These are phyloP conservation scores for Drosophila ficusphila DNA, from an alignment of 1,140 invertebrate genomes.

Conservation along the genomic window DNA sequence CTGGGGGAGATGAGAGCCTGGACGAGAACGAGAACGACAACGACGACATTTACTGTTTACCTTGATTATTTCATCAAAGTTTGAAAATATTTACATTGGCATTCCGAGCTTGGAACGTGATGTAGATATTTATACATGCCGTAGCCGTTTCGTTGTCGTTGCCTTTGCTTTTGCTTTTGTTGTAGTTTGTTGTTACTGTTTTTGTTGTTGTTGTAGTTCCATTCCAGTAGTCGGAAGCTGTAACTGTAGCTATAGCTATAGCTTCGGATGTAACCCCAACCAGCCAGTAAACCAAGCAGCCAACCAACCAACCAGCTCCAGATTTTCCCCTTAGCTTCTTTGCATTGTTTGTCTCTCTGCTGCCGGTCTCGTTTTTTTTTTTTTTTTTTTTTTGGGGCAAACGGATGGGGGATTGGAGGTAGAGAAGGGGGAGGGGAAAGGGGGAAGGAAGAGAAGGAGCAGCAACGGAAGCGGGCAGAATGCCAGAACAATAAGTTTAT, in stretches of 20 bases:
- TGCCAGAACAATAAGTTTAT: constrained; percentile 77
- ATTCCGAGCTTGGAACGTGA: constrained; percentile 80
- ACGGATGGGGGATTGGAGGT: too few relatives aligned
- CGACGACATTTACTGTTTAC: constrained; percentile 80
- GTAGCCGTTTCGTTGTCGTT: constrained; percentile 25
- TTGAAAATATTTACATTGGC: constrained; percentile 82
- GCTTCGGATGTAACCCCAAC: constrained; percentile 29
- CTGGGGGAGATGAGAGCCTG: constrained; percentile 7
- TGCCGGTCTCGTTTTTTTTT: neutral
- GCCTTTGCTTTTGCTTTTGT: constrained; percentile 5
- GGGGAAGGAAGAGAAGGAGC: too few relatives aligned
- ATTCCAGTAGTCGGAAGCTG: neutral
- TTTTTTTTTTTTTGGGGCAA: constrained; percentile 12
- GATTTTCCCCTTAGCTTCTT: constrained; percentile 37
- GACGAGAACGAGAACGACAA: constrained; percentile 43
- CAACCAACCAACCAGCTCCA: neutral
- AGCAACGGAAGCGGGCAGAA: constrained; percentile 7
- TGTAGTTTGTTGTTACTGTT: constrained; percentile 2
- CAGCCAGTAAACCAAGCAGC: neutral
- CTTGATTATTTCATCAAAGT: constrained; percentile 82
- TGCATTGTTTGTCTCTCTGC: constrained; percentile 35
- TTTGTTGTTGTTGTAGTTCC: constrained; percentile 12
- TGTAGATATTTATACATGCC: constrained; percentile 80
- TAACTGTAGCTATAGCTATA: constrained; percentile 18
- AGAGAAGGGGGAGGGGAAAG: too few relatives aligned